These are phyloP conservation scores for Antheraea pernyi DNA, from an alignment of 1,140 invertebrate species.

Conservation along the genomic window DNA sequence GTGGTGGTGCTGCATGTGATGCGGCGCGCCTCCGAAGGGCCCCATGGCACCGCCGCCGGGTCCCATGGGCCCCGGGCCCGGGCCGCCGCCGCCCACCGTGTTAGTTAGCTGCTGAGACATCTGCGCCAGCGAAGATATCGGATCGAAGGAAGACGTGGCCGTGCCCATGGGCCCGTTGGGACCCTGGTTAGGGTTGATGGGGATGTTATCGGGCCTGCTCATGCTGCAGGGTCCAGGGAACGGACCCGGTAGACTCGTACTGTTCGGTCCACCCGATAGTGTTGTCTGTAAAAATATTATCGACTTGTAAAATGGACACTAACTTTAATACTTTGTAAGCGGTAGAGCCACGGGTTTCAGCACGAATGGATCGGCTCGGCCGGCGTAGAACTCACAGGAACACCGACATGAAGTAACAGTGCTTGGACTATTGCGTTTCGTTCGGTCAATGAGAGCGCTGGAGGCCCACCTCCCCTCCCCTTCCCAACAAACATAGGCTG, in stretches of 20 bases:
- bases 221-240: slow-evolving; percentile 67
- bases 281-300: slow-evolving; percentile 49
- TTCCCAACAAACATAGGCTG: no score
- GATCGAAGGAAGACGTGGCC: slow-evolving; percentile 89
- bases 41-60: slow-evolving; percentile 80
- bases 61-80: slow-evolving; percentile 78
- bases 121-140: slow-evolving; percentile 94
- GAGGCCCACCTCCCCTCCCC: no score
- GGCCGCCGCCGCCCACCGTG: slow-evolving; percentile 78
- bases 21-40: slow-evolving; percentile 68
- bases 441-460: no score
- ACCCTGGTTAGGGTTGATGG: slow-evolving; percentile 87
- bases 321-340: no score
- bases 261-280: slow-evolving; percentile 67
- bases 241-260: slow-evolving; percentile 60
- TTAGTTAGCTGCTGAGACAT: slow-evolving; percentile 96
- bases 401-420: no score
- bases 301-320: not conserved
- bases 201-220: slow-evolving; percentile 88
- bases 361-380: no score
- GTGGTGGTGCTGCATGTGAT: slow-evolving; percentile 72
- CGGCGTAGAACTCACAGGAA: no score
- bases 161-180: slow-evolving; percentile 64
- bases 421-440: no score
- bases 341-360: no score